These are phyloP conservation scores for Sebastes elongatus DNA, from an alignment of 2,797 vertebrate species.

Conservation along the genomic window DNA sequence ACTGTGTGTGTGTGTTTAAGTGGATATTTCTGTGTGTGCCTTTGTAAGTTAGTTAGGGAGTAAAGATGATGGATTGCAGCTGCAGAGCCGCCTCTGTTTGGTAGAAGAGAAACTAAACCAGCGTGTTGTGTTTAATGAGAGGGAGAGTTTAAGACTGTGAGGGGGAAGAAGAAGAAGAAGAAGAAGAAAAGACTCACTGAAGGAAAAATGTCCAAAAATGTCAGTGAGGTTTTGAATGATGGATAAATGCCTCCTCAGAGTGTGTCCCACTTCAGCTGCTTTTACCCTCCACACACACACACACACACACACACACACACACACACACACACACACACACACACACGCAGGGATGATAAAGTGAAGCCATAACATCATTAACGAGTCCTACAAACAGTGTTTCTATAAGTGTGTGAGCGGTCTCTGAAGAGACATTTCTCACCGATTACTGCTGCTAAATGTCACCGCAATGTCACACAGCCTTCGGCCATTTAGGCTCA, in stretches of 20 bases:
- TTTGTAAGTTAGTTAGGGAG: conserved; percentile 49
- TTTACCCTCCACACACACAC: background rate
- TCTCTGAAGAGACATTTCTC: conserved; percentile 50
- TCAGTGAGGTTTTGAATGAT: background rate
- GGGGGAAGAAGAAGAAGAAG: background rate
- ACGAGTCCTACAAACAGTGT: background rate
- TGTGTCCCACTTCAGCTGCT: background rate
- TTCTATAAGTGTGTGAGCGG: background rate
- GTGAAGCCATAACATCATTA: background rate
- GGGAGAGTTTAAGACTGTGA: background rate
- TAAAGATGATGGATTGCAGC: conserved; percentile 69
- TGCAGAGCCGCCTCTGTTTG: conserved; percentile 50
- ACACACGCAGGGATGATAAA: background rate
- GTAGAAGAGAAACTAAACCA: conserved; percentile 30
- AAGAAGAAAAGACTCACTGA: background rate
- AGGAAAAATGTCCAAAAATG: background rate
- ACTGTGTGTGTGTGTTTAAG: background rate
- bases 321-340: no score
- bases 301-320: background rate
- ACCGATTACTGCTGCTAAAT: conserved; percentile 61
- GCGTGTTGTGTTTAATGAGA: conserved; percentile 27
- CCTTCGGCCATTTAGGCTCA: conserved; percentile 41
- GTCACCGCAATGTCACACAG: conserved; percentile 50
- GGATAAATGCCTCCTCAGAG: background rate
- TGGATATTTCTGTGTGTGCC: background rate